A percentile compares a stretch with the other conserved stretches of the same genome.
phyloP scores from a whole-genome alignment of 2,113 vertebrate species.

The Psophia crepitans region DNA sequence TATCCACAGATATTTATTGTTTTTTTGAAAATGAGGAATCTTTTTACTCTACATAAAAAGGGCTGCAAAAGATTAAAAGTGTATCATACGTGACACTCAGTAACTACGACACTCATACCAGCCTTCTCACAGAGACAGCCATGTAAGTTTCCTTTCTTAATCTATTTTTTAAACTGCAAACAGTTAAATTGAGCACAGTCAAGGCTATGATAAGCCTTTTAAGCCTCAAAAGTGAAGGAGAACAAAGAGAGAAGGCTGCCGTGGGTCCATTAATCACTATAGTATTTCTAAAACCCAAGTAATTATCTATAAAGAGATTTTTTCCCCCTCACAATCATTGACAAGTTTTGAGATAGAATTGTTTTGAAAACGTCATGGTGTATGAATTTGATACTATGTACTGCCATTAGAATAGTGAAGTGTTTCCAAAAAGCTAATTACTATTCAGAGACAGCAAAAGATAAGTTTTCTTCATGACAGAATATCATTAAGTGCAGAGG shows the following conservation, averaged over 20 bases:
- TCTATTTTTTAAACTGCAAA: neutral
- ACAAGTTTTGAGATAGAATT: too few species aligned
- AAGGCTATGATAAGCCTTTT: neutral
- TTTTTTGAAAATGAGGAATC: neutral
- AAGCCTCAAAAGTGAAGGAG: neutral
- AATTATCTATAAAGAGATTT: neutral
- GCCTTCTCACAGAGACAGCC: neutral
- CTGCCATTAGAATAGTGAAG: neutral
- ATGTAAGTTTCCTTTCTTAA: neutral
- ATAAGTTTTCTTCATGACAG: neutral
- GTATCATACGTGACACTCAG: neutral
- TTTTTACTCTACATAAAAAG: neutral
- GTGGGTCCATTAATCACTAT: neutral
- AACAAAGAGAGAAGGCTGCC: accelerated
- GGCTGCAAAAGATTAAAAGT: neutral
- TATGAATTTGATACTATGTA: neutral
- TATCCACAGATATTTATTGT: neutral
- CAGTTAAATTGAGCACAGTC: neutral
- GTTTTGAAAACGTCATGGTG: neutral
- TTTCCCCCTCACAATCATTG: neutral
- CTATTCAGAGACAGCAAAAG: neutral
- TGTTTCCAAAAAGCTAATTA: neutral
- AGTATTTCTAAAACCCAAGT: neutral
- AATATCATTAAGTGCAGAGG: neutral
- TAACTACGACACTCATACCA: neutral